phyloP scores from a whole-genome alignment of 2,113 vertebrate species.

The Sebastes fasciatus region DNA sequence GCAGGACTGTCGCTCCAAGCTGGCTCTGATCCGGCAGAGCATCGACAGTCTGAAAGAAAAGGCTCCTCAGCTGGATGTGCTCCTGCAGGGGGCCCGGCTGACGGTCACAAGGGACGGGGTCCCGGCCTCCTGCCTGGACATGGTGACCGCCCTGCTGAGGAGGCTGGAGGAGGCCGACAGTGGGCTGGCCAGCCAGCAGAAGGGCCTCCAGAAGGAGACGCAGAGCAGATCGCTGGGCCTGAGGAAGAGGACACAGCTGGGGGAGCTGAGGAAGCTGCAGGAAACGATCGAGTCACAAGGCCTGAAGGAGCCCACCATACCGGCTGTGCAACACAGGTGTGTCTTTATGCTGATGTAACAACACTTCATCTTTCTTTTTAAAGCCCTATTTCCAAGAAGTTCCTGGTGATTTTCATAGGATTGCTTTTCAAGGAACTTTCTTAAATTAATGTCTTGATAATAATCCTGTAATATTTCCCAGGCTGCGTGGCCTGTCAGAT shows the following conservation, averaged over 20 bases:
- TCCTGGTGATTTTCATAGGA: no score
- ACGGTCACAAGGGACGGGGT: slow-evolving; percentile 76
- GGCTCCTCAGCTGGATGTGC: slow-evolving; percentile 87
- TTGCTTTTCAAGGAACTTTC: neutral
- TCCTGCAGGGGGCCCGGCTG: slow-evolving; percentile 83
- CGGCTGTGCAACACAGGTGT: slow-evolving; percentile 92
- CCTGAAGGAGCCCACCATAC: slow-evolving; percentile 91
- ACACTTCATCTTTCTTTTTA: neutral
- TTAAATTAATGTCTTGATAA: neutral
- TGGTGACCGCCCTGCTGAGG: slow-evolving; percentile 79
- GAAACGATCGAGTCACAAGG: slow-evolving; percentile 83
- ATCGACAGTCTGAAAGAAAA: slow-evolving; percentile 84
- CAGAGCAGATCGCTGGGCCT: slow-evolving; percentile 76
- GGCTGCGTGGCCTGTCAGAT: slow-evolving; percentile 88
- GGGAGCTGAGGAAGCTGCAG: slow-evolving; percentile 86
- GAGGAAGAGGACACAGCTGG: slow-evolving; percentile 84
- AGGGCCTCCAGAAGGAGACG: slow-evolving; percentile 73
- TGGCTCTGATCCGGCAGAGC: slow-evolving; percentile 76
- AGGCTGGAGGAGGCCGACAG: slow-evolving; percentile 60
- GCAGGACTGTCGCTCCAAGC: slow-evolving; percentile 69
- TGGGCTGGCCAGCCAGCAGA: slow-evolving; percentile 67
- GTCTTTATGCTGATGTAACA: neutral
- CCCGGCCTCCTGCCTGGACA: slow-evolving; percentile 86
- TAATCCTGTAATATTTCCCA: slow-evolving; percentile 53
- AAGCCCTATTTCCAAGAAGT: no score